Conservation (phyloP, 2,113 vertebrate species). For the Sylvilagus bachmani region DNA sequence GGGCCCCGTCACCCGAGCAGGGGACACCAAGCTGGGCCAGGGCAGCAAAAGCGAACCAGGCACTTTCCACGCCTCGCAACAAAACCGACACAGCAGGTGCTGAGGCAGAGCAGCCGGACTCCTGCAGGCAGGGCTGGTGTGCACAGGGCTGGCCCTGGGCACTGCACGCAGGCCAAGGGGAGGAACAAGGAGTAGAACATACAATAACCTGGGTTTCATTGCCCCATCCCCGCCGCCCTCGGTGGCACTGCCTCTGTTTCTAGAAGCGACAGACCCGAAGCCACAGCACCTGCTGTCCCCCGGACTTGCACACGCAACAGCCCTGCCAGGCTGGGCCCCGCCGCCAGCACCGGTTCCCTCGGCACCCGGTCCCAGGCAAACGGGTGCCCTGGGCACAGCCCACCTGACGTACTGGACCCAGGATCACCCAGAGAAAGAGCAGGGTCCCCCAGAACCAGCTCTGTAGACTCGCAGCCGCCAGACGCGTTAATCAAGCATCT, state of each 20-base stretch:
- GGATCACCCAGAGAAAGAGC: neutral
- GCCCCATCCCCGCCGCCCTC: too few relatives aligned
- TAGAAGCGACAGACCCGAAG: neutral
- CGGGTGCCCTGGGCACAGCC: neutral
- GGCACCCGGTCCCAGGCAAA: neutral
- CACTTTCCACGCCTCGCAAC: neutral
- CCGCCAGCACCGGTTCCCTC: too few relatives aligned
- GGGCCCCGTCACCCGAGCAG: neutral
- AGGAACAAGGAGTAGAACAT: accelerated
- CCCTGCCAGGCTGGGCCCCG: neutral
- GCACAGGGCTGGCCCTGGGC: neutral
- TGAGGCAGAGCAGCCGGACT: accelerated
- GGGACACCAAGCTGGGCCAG: too few relatives aligned
- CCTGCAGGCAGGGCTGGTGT: accelerated
- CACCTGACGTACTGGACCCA: neutral
- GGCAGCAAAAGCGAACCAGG: neutral
- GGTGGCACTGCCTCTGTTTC: neutral
- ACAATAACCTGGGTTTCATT: neutral
- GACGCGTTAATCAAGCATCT: neutral
- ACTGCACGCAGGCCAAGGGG: accelerated
- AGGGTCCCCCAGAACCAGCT: neutral
- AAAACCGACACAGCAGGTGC: accelerated
- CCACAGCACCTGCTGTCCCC: neutral
- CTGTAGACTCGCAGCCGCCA: neutral
- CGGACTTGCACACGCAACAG: neutral